Base-by-base conservation (phyloP, 2,888 invertebrate species). In the Platycheirus rosarum region DNA sequence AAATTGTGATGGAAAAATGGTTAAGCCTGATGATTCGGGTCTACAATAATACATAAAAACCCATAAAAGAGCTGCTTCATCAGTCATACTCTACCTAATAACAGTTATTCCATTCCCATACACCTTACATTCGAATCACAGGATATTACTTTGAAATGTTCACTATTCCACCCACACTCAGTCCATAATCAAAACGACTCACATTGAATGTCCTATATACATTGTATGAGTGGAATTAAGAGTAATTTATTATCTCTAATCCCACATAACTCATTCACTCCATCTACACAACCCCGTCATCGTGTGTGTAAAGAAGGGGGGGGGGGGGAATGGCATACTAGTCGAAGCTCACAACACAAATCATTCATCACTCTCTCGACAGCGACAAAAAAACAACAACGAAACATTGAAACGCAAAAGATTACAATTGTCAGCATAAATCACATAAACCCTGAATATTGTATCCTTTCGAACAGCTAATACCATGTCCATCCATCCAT, bases 401-500 rank as follows among this genome's bases (percentile, higher is more conserved):
- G 32, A 51, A 75, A 18, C 20, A 16, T 40, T 35, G 14, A 23
- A 60, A 26, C 75, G 49, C 65, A 57, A 40, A 70, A 76, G 80
- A 80, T 80, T 80, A 80, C 75, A 75, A 75, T 71, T 80, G 80
- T 75, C 80, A 71, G 80, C 75, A 76, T 80, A 76, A 80, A 80
- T 80, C 80, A 80, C 60, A 76, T 60, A 42, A 62, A 75, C 75
- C 65, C 46, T 42, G 60, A 80, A 11, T 60, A 32, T 18, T 60
- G 18, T 44, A 60, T 60, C 75, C 80, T 71, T 66, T n/a, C 51
- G 44, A 40, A 32, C 18, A 60, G 46, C 80, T 75, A 75, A 80
- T 75, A 60, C 80, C 51, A 53, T 63, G 48, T 26, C 40, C 29
- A 6, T 40, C 40, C 29, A 6, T 40, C 9, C 57, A 42, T 29